These are phyloP conservation scores for Formica selysi DNA, from an alignment of 1,140 invertebrate species.

Conservation along the genomic window DNA sequence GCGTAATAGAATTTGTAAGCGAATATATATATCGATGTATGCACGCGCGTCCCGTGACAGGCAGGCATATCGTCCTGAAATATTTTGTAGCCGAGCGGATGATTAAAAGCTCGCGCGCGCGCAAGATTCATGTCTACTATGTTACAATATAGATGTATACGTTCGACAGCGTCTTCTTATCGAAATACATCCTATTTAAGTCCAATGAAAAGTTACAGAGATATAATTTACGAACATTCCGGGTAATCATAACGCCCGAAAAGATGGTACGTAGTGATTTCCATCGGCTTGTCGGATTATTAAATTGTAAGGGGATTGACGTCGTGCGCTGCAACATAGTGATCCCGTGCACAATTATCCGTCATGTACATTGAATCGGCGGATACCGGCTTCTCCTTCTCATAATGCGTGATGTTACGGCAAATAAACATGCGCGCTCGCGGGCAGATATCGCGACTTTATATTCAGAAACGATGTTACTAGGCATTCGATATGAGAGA, in stretches of 20 bases:
- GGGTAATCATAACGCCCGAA: constrained; percentile 8
- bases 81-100: constrained; percentile 40
- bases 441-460: constrained; percentile 37
- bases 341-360: constrained; percentile 41
- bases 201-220: background rate
- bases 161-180: background rate
- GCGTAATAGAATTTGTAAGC: constrained; percentile 59
- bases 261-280: constrained; percentile 24
- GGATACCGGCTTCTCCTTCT: constrained; percentile 14
- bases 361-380: constrained; percentile 36
- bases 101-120: constrained; percentile 25
- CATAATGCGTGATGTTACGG: constrained; percentile 26
- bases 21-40: constrained; percentile 42
- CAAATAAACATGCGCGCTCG: constrained; percentile 28
- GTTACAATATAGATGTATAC: background rate
- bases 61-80: constrained; percentile 43
- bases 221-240: background rate
- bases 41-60: constrained; percentile 21
- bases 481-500: background rate
- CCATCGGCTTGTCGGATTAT: constrained; percentile 35
- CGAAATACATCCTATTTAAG: background rate
- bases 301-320: constrained; percentile 44
- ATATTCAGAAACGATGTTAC: constrained; percentile 30
- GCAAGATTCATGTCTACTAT: constrained; percentile 18
- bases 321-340: background rate